These are phyloP conservation scores for Drosophila hawaiiensis DNA, from an alignment of 2,888 invertebrate genomes.

Conservation along the genomic window DNA sequence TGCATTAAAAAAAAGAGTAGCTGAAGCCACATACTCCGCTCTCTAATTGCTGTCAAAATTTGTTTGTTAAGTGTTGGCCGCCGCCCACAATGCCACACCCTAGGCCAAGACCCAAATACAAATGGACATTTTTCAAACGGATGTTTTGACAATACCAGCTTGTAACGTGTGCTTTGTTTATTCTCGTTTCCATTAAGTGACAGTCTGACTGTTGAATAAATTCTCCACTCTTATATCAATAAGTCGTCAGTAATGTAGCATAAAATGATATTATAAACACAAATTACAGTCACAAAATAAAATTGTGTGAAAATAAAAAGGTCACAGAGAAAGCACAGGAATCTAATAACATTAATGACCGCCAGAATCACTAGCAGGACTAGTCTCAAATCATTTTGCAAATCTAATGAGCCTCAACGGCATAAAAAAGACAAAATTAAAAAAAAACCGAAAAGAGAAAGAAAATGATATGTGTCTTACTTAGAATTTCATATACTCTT, in stretches of 20 bases:
- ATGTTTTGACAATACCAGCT: constrained; percentile 29
- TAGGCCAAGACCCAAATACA: constrained; percentile 25
- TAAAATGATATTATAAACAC: constrained; percentile 71
- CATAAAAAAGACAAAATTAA: constrained; percentile 73
- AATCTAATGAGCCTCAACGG: constrained; percentile 85
- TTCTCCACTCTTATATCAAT: constrained; percentile 32
- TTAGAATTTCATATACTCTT: constrained; percentile 13
- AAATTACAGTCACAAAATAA: constrained; percentile 53
- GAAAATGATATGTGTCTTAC: constrained; percentile 15
- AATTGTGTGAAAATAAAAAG: constrained; percentile 63
- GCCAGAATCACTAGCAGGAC: constrained; percentile 40
- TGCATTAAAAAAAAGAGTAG: constrained; percentile 60
- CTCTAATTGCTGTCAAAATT: constrained; percentile 72
- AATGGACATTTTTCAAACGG: constrained; percentile 40
- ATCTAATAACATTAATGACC: constrained; percentile 79
- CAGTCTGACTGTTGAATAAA: constrained; percentile 15
- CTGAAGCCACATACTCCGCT: constrained; percentile 21
- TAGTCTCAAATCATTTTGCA: constrained; percentile 82
- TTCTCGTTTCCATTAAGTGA: constrained; percentile 14
- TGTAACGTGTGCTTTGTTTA: constrained; percentile 45
- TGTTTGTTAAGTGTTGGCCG: constrained; percentile 69
- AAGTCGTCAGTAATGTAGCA: constrained; percentile 67
- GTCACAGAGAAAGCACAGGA: constrained; percentile 50
- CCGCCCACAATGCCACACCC: constrained; percentile 47
- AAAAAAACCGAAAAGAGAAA: constrained; percentile 30